Evolutionary conservation across 2,797 vertebrate species (phyloP).

Genomic region (Amniataba percoides): DNA sequence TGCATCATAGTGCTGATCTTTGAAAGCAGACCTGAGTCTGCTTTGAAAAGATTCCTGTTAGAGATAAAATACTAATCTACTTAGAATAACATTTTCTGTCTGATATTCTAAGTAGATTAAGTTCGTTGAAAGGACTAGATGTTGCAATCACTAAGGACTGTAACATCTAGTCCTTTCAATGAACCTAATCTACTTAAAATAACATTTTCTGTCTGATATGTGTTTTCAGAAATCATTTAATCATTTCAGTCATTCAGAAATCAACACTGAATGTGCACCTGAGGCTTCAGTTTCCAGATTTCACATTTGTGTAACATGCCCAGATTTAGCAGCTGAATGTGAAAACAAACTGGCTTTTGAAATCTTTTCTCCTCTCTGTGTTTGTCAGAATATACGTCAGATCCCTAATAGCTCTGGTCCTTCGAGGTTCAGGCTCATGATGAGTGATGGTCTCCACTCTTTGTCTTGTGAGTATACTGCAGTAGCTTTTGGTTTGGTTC

Average conservation of each 20-base stretch:
- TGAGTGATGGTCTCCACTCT: slow-evolving; percentile 78
- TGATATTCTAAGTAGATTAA: too few species aligned
- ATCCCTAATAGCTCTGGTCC: not conserved
- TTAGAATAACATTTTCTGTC: too few species aligned
- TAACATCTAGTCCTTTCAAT: too few species aligned
- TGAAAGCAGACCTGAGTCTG: not conserved
- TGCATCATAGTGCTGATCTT: too few species aligned
- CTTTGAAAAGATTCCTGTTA: not conserved
- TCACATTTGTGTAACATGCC: too few species aligned
- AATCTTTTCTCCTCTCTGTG: not conserved
- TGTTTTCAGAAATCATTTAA: not conserved
- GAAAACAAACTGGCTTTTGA: not conserved
- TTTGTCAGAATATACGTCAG: slow-evolving; percentile 62
- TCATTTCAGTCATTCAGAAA: too few species aligned
- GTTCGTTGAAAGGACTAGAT: too few species aligned
- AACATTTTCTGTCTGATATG: not conserved
- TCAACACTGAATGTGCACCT: too few species aligned
- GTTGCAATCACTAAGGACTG: too few species aligned
- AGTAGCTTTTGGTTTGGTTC: not conserved
- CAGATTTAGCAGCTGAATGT: too few species aligned
- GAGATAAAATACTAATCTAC: too few species aligned
- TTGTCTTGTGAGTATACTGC: slow-evolving; percentile 67
- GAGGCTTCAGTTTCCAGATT: too few species aligned
- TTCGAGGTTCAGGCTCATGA: slow-evolving; percentile 61
- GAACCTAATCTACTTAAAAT: not conserved